These are phyloP conservation scores for Saguinus midas DNA, from an alignment of 2,113 vertebrate species.

Conservation along the genomic window DNA sequence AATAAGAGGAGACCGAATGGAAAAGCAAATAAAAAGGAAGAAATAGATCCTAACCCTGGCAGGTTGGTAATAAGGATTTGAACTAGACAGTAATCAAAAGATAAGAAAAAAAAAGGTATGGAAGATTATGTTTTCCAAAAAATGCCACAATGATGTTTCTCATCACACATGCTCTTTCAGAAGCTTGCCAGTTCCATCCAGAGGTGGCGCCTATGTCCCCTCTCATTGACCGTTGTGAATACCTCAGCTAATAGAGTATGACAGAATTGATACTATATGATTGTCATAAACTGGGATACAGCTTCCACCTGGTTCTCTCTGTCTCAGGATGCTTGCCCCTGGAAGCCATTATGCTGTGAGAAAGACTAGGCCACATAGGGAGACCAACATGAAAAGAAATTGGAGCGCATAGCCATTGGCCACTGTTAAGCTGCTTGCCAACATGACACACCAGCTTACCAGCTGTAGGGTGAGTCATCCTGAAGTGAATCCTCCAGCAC, in stretches of 20 bases:
- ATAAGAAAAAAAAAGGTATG: neutral
- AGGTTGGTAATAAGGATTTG: neutral
- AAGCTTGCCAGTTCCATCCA: neutral
- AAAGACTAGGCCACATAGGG: neutral
- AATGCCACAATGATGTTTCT: neutral
- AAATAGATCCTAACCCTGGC: neutral
- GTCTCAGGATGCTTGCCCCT: neutral
- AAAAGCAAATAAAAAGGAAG: neutral
- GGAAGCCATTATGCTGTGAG: neutral
- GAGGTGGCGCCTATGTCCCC: neutral
- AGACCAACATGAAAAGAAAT: neutral
- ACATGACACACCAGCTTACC: accelerated
- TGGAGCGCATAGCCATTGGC: neutral
- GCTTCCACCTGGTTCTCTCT: neutral
- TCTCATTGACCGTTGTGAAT: neutral
- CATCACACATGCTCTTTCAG: neutral
- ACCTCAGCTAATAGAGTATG: neutral
- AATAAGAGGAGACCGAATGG: neutral
- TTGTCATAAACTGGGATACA: neutral
- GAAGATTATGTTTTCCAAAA: neutral
- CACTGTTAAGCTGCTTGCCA: neutral
- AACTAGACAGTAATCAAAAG: neutral
- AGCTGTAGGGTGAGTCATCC: neutral
- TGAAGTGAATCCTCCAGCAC: neutral
- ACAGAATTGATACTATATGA: neutral